phyloP scores from a whole-genome alignment of 2,888 invertebrate species.

The Gryllus longicercus region DNA sequence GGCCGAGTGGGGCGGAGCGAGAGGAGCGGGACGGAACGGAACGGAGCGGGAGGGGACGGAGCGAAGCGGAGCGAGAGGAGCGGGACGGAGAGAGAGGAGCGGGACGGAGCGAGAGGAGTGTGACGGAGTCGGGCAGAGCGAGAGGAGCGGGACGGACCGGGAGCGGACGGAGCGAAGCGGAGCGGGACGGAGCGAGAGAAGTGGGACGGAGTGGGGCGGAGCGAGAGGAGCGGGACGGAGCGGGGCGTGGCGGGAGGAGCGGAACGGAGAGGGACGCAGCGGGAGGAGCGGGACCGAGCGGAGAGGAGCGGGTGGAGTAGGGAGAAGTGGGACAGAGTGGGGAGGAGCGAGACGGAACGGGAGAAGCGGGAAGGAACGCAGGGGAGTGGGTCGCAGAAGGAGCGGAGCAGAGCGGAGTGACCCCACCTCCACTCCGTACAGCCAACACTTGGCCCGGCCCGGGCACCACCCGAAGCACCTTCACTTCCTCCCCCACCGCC shows the following conservation, averaged over 20 bases:
- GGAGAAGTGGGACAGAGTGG: rapidly evolving
- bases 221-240: not conserved
- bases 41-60: not conserved
- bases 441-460: too few relatives aligned
- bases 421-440: too few relatives aligned
- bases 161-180: not conserved
- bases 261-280: too few relatives aligned
- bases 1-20: too few relatives aligned
- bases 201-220: not conserved
- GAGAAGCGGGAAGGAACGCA: too few relatives aligned
- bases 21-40: too few relatives aligned
- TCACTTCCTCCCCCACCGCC: too few relatives aligned
- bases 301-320: too few relatives aligned
- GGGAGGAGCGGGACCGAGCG: too few relatives aligned
- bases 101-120: not conserved
- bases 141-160: not conserved
- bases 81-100: not conserved
- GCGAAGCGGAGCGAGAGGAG: not conserved
- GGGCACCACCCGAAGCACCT: too few relatives aligned
- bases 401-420: too few relatives aligned
- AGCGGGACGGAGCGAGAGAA: not conserved
- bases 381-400: too few relatives aligned
- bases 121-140: not conserved
- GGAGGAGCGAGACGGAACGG: rapidly evolving
- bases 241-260: not conserved